Base-by-base conservation (phyloP, 2,113 vertebrate genomes). In the Phocoena sinus region DNA sequence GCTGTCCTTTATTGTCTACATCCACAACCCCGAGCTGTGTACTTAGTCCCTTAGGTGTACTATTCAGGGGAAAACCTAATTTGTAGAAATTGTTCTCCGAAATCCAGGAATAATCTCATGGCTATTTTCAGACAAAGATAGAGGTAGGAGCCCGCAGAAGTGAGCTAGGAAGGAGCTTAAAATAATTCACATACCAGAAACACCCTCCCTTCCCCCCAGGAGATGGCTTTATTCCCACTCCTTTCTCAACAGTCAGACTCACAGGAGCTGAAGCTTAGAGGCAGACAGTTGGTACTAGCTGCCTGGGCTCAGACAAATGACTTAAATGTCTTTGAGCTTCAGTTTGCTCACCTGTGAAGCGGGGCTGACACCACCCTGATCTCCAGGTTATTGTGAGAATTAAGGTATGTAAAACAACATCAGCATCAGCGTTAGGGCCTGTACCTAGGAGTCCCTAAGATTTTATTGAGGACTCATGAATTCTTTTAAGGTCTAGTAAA, bases 131-230 rank as follows among this genome's bases (percentile, higher is more conserved):
- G 97, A 96, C 92, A 97, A 97, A 97, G 95, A 96, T 85, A 96
- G 96, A 97, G 88, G 97, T 96, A 94, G 95, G 93, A 91, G 95
- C 92, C 92, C 87, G 77, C 83, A 97, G 83, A 97, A 97, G 80
- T 18, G n/a, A 97, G 93, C 83, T 96, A 95, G 91, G 71, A 96
- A 97, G 89, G 95, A 97, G 96, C 96, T 98, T 98, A 97, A 98
- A 98, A 98, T 98, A 90, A 90, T 96, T 98, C 84, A 91, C 90
- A 97, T 98, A 98, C 97, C 97, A 98, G 95, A 98, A 98, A 97
- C 94, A 90, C 96, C 97, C 92, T 96, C 95, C 96, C 92, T 81
- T 62, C 90, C 96, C 93, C 87, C 90, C 31, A 87, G 86, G 89
- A 97, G 94, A 89, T 81, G 85, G 95, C 91, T 95, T 96, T 95